phyloP scores from a whole-genome alignment of 2,113 vertebrate species.

The Entelurus aequoreus region DNA sequence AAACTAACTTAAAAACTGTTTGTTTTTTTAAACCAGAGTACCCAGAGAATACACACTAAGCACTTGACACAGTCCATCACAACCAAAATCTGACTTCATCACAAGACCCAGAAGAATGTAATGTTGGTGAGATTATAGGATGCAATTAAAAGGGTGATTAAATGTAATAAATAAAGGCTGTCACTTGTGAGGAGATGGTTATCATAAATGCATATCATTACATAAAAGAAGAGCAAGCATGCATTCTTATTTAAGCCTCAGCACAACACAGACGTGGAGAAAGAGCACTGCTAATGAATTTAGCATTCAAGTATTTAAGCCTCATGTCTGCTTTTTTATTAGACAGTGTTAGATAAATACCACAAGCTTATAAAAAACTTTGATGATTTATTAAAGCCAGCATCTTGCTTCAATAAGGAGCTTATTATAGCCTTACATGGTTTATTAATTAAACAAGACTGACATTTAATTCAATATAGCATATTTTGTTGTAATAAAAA shows the following conservation, averaged over 20 bases:
- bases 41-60: too few relatives aligned
- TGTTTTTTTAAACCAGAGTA: too few relatives aligned
- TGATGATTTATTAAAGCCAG: conserved; percentile 42
- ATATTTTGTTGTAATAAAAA: neutral
- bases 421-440: conserved; percentile 16
- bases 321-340: conserved; percentile 56
- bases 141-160: conserved; percentile 63
- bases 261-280: neutral
- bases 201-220: conserved; percentile 37
- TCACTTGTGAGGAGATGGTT: conserved; percentile 39
- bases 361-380: conserved; percentile 42
- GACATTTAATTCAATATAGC: conserved; percentile 17
- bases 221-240: conserved; percentile 1
- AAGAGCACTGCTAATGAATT: conserved; percentile 45
- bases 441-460: conserved; percentile 17
- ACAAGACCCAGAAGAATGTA: conserved; percentile 43
- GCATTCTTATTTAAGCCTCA: neutral
- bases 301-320: conserved; percentile 47
- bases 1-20: too few relatives aligned
- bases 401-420: conserved; percentile 33
- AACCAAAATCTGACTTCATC: conserved; percentile 10
- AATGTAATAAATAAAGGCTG: conserved; percentile 39
- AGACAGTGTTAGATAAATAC: conserved; percentile 50
- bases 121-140: conserved; percentile 56
- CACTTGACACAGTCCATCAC: neutral